Percentiles rank a stretch among this genome's conserved stretches.
Conservation (phyloP, 2,113 vertebrate genomes). For the Camarhynchus parvulus region DNA sequence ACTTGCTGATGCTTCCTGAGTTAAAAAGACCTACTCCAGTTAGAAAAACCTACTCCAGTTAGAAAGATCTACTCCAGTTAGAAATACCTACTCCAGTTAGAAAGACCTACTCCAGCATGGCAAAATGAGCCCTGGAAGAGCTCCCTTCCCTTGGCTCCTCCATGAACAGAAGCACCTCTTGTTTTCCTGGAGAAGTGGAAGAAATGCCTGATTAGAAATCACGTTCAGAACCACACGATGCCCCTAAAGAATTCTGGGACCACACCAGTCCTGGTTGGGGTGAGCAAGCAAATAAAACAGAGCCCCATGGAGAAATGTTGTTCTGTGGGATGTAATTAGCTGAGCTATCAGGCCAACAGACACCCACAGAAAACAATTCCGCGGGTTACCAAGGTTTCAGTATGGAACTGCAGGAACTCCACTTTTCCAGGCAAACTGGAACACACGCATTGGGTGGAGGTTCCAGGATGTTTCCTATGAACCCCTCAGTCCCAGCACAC, state of each 20-base stretch:
- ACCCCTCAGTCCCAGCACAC: not conserved
- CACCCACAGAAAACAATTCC: not conserved
- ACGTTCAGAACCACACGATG: accelerated
- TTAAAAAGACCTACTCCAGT: not conserved
- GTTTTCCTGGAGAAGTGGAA: not conserved
- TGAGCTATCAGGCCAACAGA: not conserved
- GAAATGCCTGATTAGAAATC: not conserved
- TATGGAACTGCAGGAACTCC: not conserved
- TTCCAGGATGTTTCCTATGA: not conserved
- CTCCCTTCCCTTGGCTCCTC: not conserved
- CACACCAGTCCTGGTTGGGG: not conserved
- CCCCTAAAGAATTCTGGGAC: not conserved
- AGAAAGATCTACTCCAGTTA: not conserved
- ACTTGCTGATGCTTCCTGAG: not conserved
- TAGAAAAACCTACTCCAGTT: not conserved
- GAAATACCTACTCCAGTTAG: not conserved
- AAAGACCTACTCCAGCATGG: not conserved
- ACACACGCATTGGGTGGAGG: not conserved
- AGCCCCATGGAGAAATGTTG: not conserved
- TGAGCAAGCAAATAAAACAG: not conserved
- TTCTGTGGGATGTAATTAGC: not conserved
- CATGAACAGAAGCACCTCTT: not conserved
- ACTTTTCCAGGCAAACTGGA: not conserved
- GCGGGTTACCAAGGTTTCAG: not conserved
- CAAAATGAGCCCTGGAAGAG: not conserved